phyloP scores from a whole-genome alignment of 2,113 vertebrate species.

The Phyllostomus hastatus region DNA sequence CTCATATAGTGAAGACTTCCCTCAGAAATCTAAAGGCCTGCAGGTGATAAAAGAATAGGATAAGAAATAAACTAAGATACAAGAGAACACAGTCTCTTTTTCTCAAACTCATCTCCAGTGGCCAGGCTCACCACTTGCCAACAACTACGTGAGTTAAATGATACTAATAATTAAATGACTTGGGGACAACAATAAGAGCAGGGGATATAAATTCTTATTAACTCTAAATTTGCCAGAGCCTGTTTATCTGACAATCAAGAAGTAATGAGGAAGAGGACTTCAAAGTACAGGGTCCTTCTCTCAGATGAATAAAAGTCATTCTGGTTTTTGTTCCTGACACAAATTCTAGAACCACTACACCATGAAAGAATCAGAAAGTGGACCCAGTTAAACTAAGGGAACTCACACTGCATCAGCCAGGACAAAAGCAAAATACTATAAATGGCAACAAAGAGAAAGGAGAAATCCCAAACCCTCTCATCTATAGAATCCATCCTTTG shows the following conservation, averaged over 20 bases:
- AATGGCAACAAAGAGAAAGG: not conserved
- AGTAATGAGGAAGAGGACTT: not conserved
- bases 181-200: not conserved
- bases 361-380: not conserved
- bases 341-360: conserved; percentile 15
- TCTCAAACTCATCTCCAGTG: not conserved
- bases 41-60: not conserved
- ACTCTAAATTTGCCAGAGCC: not conserved
- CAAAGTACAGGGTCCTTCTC: not conserved
- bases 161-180: conserved; percentile 13
- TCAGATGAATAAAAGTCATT: not conserved
- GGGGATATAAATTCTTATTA: not conserved
- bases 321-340: not conserved
- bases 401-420: not conserved
- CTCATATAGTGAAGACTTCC: not conserved
- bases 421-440: not conserved
- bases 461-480: conserved; percentile 27
- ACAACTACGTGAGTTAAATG: not conserved
- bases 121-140: not conserved
- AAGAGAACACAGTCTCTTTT: not conserved
- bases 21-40: not conserved
- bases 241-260: not conserved
- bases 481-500: not conserved
- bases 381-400: not conserved
- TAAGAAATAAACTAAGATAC: conserved; percentile 11